phyloP scores from a whole-genome alignment of 2,113 vertebrate species.

The Dryoscopus gambensis region DNA sequence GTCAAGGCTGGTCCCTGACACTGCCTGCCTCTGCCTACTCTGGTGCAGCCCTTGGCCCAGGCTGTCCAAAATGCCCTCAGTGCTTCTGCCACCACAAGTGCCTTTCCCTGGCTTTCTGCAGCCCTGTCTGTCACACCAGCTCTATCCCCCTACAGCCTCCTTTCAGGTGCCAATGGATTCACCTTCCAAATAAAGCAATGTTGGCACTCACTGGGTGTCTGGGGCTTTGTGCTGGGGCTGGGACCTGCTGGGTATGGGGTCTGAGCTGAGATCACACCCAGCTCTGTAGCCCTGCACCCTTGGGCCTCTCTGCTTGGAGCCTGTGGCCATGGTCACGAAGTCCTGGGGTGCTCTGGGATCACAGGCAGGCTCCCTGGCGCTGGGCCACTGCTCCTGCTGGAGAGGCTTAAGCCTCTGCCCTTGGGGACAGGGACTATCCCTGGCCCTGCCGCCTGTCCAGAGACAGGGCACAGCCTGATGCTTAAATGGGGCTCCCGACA shows the following conservation, averaged over 20 bases:
- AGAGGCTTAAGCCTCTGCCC: background rate
- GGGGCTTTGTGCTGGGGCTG: background rate
- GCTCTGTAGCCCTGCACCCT: background rate
- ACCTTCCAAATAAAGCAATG: conserved; percentile 26
- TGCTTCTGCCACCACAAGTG: background rate
- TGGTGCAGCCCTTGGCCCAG: background rate
- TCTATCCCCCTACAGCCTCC: background rate
- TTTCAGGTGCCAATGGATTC: background rate
- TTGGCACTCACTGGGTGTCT: background rate
- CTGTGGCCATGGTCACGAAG: background rate
- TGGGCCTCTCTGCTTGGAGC: background rate
- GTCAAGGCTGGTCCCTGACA: conserved; percentile 43
- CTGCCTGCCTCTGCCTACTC: background rate
- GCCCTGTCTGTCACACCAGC: background rate
- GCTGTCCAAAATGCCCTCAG: background rate
- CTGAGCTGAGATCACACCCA: background rate
- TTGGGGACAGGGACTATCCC: background rate
- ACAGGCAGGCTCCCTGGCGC: background rate
- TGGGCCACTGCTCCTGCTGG: background rate
- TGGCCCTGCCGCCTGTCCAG: background rate
- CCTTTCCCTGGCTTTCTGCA: background rate
- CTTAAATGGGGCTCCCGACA: rapidly evolving
- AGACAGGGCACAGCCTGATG: background rate
- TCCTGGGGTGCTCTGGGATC: background rate
- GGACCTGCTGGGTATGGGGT: background rate